Conservation (phyloP, 2,888 invertebrate species). For the Cyclophora punctaria region DNA sequence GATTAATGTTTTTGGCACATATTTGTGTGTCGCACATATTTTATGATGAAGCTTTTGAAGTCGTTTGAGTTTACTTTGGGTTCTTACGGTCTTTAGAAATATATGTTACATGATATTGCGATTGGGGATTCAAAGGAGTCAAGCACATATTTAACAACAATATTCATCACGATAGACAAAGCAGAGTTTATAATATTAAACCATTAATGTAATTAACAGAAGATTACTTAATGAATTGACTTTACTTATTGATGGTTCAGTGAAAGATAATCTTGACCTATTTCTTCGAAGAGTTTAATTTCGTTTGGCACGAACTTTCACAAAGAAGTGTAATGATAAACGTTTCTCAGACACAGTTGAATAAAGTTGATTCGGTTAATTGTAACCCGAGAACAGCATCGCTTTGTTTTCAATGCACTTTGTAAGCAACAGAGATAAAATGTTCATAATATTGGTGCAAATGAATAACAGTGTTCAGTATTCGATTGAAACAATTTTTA, state of each 20-base stretch:
- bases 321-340: slow-evolving; percentile 17
- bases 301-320: slow-evolving; percentile 16
- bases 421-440: slow-evolving; percentile 6
- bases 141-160: no score
- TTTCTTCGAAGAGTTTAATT: slow-evolving; percentile 13
- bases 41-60: slow-evolving; percentile 28
- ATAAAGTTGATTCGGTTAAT: slow-evolving; percentile 7
- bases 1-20: slow-evolving; percentile 33
- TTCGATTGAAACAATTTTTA: no score
- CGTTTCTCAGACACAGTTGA: slow-evolving; percentile 15
- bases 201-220: no score
- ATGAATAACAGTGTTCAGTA: no score
- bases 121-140: no score
- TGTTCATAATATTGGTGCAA: not conserved
- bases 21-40: slow-evolving; percentile 26
- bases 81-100: no score
- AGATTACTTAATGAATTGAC: no score
- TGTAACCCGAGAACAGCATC: not conserved
- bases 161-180: no score
- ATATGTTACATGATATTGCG: no score
- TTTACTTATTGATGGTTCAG: no score
- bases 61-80: slow-evolving; percentile 10
- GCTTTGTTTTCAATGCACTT: slow-evolving; percentile 7
- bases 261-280: slow-evolving; percentile 4
- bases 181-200: no score